A percentile compares a stretch with the other conserved stretches of the same genome.
phyloP scores from a whole-genome alignment of 2,797 vertebrate genomes.

The Pyrrhura leucotis region DNA sequence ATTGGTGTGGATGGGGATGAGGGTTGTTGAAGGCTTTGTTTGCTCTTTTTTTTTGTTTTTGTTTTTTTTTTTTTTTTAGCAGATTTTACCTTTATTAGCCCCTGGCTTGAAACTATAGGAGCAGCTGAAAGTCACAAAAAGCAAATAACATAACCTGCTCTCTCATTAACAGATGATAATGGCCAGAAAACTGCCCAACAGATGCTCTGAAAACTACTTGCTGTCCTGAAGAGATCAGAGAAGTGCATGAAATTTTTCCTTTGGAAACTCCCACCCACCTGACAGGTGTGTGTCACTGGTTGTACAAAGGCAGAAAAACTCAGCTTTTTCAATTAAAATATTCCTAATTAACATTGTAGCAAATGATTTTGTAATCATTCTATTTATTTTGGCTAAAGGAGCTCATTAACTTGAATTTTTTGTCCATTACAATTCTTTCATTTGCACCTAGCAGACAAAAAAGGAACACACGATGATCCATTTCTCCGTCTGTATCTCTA shows the following conservation, averaged over 20 bases:
- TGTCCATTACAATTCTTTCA: background rate
- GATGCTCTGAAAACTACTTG: background rate
- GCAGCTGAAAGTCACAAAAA: background rate
- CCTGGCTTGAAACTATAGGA: background rate
- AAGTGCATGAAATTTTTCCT: background rate
- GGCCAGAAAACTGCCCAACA: background rate
- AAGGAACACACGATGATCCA: background rate
- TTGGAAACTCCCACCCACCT: background rate
- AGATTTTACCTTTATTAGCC: background rate
- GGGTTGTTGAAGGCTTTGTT: background rate
- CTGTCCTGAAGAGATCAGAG: background rate
- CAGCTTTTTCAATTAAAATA: background rate
- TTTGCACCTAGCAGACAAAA: background rate
- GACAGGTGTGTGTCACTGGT: background rate
- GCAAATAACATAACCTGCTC: background rate
- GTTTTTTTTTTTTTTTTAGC: background rate
- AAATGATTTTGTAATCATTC: background rate
- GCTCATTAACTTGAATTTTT: background rate
- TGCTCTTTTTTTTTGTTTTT: no score
- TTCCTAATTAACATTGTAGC: background rate
- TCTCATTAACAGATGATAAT: background rate
- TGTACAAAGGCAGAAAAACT: background rate
- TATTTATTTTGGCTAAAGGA: background rate
- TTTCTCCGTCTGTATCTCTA: background rate
- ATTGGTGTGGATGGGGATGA: background rate